Evolutionary conservation across 2,113 vertebrate genomes (phyloP), one percentile per base, ranked within the genome.

Genomic region (Rhynchopsitta pachyrhyncha): DNA sequence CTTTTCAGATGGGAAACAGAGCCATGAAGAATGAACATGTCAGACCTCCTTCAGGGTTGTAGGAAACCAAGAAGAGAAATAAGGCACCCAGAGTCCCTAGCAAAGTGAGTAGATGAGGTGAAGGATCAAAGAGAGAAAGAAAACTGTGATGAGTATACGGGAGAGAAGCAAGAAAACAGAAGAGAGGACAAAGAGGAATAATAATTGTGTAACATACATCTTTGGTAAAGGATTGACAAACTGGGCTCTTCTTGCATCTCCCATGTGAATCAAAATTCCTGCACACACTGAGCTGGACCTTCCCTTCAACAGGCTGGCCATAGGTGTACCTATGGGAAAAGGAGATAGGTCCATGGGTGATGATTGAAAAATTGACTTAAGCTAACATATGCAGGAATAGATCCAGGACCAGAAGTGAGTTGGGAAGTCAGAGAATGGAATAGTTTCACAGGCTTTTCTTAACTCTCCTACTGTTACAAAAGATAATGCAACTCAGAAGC

Each of bases 281-380:
- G 93, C 97, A 98, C 31, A 94, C 81, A 0, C 77, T 96, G 37
- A 97, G 76, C 10, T 87, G 84, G 59, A 96, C 92, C 23, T 82
- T 86, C 17, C 97, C 97, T 44, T 97, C 84, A 44, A 97, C 82
- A 67, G 97, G 96, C 19, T 98, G 90, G 29, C 96, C 97, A 55
- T 96, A 97, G 18, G 95, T 97, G 62, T 98, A 98, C 47, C 97
- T 98, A 73, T 37, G 15, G 16, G 11, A 66, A 76, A 44, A 95
- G 42, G 44, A 84, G 66, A 80, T 27, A 70, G 2, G 42, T 46
- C 17, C n/a, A 3, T 52, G 52, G 86, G 23, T 50, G 35, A 47
- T 63, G 13, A 18, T 24, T 90, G 52, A 83, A 73, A 75, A 89
- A 55, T 7, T 74, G 10, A 35, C 37, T 27, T 60, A 55, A 67